phyloP scores from a whole-genome alignment of 2,888 invertebrate genomes.

The Crocallis elinguaria region DNA sequence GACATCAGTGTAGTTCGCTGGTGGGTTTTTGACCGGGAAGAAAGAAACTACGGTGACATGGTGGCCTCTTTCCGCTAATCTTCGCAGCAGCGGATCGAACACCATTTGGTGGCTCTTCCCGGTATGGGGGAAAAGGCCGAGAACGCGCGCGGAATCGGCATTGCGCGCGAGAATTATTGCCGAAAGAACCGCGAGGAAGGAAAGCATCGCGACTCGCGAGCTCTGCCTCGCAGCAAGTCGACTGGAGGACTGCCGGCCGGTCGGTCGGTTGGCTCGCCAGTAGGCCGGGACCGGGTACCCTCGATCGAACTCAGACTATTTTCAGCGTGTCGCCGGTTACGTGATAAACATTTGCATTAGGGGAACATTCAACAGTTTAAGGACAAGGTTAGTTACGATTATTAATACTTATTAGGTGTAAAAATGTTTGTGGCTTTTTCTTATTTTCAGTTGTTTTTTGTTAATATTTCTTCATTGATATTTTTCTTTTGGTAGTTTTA shows the following conservation, averaged over 20 bases:
- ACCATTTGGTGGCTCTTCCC: conserved; percentile 87
- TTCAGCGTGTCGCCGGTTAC: conserved; percentile 37
- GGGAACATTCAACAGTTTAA: conserved; percentile 14
- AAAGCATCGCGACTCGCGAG: conserved; percentile 63
- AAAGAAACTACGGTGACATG: conserved; percentile 85
- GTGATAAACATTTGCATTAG: conserved; percentile 18
- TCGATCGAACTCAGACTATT: conserved; percentile 39
- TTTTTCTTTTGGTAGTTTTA: too few species aligned
- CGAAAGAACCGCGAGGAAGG: conserved; percentile 44
- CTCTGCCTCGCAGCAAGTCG: conserved; percentile 42
- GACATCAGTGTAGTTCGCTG: conserved; percentile 73
- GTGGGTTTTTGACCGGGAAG: conserved; percentile 79
- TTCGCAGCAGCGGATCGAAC: conserved; percentile 82
- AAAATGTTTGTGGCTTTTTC: neutral
- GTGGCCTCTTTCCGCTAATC: conserved; percentile 84
- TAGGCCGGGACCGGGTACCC: neutral
- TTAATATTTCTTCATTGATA: neutral
- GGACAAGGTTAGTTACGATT: conserved; percentile 2
- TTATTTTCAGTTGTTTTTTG: neutral
- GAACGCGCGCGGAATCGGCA: conserved; percentile 72
- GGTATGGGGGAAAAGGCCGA: conserved; percentile 85
- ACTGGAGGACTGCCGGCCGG: conserved; percentile 39
- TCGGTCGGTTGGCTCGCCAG: neutral
- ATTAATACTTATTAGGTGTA: neutral
- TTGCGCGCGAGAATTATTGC: conserved; percentile 50